These are phyloP conservation scores for Mythimna ferrago DNA, from an alignment of 2,888 invertebrate species.

Conservation along the genomic window DNA sequence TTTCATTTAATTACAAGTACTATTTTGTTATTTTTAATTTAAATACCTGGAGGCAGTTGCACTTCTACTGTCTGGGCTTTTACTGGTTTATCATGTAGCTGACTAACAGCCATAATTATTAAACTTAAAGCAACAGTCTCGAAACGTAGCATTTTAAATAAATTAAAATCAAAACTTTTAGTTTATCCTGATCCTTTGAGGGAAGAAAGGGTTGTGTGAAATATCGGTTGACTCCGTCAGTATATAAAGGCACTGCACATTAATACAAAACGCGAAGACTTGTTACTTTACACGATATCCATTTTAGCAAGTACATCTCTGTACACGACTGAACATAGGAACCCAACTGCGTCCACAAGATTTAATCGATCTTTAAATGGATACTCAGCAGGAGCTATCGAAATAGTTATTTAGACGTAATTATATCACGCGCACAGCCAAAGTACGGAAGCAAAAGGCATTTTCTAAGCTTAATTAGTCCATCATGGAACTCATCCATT, in stretches of 20 bases:
- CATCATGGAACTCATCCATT: no score
- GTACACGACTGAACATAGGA: slow-evolving; percentile 49
- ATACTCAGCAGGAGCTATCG: slow-evolving; percentile 38
- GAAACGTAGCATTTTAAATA: slow-evolving; percentile 66
- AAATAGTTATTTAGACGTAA: neutral
- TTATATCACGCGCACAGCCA: no score
- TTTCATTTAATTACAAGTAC: no score
- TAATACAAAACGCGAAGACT: slow-evolving; percentile 23
- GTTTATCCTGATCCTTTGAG: slow-evolving; percentile 34
- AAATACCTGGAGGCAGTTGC: slow-evolving; percentile 79
- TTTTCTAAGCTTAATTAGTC: no score
- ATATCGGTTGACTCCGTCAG: slow-evolving; percentile 7
- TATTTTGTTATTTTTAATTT: no score
- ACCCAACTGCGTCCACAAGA: slow-evolving; percentile 65
- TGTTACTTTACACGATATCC: slow-evolving; percentile 70
- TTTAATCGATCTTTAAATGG: slow-evolving; percentile 65
- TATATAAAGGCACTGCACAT: slow-evolving; percentile 53
- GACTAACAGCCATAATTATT: slow-evolving; percentile 69
- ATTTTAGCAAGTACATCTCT: slow-evolving; percentile 73
- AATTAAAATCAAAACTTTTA: neutral
- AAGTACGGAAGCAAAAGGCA: no score
- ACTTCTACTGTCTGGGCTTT: slow-evolving; percentile 77
- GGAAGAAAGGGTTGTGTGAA: slow-evolving; percentile 47
- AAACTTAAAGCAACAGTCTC: slow-evolving; percentile 65
- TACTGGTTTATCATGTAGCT: slow-evolving; percentile 73